Conservation (phyloP, 2,113 vertebrate genomes). For the Ailurus styani region DNA sequence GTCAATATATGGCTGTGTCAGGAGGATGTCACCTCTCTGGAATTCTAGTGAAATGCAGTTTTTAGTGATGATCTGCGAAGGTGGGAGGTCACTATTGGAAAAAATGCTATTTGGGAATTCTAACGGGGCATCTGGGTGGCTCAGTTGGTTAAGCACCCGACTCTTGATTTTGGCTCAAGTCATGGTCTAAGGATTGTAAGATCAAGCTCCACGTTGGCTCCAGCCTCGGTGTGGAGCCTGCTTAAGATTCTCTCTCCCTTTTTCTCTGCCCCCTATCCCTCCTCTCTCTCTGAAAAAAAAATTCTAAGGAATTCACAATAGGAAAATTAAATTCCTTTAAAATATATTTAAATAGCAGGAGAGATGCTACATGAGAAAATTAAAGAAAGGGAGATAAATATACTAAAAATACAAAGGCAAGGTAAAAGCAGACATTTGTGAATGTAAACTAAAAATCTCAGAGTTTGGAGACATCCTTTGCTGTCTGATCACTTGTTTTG, state of each 20-base stretch:
- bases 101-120: neutral
- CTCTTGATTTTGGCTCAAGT: neutral
- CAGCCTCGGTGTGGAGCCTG: neutral
- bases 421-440: neutral
- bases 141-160: neutral
- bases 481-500: constrained; percentile 22
- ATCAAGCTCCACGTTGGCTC: neutral
- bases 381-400: neutral
- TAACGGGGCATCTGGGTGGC: neutral
- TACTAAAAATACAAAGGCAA: constrained; percentile 13
- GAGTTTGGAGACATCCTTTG: neutral
- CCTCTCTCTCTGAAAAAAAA: neutral
- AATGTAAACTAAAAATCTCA: neutral
- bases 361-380: neutral
- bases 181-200: neutral
- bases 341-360: neutral
- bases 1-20: neutral
- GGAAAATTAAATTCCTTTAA: neutral
- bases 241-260: neutral
- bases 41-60: neutral
- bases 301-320: neutral
- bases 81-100: neutral
- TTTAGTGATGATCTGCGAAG: neutral
- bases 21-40: neutral
- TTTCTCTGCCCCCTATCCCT: neutral